phyloP scores from a whole-genome alignment of 2,797 vertebrate genomes.

The Thripadectes ignobilis region DNA sequence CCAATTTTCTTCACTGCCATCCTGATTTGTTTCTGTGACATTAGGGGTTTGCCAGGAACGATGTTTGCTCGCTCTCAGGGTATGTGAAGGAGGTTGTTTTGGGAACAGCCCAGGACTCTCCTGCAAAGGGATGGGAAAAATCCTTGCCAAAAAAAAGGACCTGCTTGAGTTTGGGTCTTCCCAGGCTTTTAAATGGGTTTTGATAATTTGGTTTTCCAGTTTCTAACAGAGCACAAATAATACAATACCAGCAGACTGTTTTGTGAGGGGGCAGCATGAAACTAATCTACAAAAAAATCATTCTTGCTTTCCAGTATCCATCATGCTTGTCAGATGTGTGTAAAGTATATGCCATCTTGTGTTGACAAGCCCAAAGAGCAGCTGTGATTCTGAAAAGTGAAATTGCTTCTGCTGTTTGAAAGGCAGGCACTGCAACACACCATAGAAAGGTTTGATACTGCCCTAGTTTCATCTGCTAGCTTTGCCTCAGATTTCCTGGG shows the following conservation, averaged over 20 bases:
- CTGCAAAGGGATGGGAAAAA: not conserved
- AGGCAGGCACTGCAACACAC: not conserved
- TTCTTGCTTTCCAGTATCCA: slow-evolving; percentile 31
- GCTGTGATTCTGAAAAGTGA: slow-evolving; percentile 12
- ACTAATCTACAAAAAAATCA: not conserved
- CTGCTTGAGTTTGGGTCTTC: not conserved
- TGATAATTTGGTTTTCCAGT: not conserved
- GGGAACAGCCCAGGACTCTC: not conserved
- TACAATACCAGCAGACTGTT: not conserved
- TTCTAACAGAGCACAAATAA: not conserved
- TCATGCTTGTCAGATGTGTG: slow-evolving; percentile 66
- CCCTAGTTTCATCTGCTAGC: not conserved
- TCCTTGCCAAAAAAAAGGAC: not conserved
- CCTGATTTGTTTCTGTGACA: slow-evolving; percentile 65
- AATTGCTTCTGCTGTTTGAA: not conserved
- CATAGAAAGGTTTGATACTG: not conserved
- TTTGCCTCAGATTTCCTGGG: not conserved
- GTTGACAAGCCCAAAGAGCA: slow-evolving; percentile 72
- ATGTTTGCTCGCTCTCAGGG: slow-evolving; percentile 23
- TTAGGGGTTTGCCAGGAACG: not conserved
- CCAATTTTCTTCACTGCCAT: slow-evolving; percentile 65
- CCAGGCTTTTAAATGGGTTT: not conserved
- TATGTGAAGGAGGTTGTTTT: not conserved
- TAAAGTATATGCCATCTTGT: slow-evolving; percentile 76
- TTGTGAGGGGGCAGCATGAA: not conserved